Conservation (phyloP, 2,113 vertebrate genomes). For the rat (Rattus norvegicus) region DNA sequence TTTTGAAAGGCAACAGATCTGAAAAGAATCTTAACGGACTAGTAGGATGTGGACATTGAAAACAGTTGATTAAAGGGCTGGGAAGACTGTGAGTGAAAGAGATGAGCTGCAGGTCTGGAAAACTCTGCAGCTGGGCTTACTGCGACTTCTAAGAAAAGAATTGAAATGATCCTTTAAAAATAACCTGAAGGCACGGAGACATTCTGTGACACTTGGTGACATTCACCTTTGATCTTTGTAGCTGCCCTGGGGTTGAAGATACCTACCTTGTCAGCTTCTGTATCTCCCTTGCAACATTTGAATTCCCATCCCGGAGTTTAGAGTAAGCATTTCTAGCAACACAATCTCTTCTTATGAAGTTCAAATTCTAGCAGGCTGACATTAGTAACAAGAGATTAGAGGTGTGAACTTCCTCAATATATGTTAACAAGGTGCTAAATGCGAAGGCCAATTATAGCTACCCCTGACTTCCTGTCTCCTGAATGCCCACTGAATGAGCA, state of each 20-base stretch:
- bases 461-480: conserved; percentile 58
- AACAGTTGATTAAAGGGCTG: neutral
- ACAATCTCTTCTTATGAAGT: conserved; percentile 34
- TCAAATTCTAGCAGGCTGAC: conserved; percentile 60
- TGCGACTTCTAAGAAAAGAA: neutral
- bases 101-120: neutral
- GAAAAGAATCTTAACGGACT: neutral
- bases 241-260: neutral
- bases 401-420: conserved; percentile 80
- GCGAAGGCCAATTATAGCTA: conserved; percentile 69
- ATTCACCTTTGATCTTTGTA: neutral
- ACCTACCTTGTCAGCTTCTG: neutral
- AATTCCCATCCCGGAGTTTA: neutral
- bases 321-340: conserved; percentile 33
- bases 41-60: neutral
- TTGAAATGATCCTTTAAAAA: neutral
- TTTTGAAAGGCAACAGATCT: neutral
- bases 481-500: neutral
- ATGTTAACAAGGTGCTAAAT: conserved; percentile 83
- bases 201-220: neutral
- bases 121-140: neutral
- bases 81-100: neutral
- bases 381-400: conserved; percentile 79
- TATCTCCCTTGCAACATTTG: neutral
- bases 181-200: neutral